phyloP scores from a whole-genome alignment of 92 coral and sea anemone genomes.

The Meandrina meandrites region DNA sequence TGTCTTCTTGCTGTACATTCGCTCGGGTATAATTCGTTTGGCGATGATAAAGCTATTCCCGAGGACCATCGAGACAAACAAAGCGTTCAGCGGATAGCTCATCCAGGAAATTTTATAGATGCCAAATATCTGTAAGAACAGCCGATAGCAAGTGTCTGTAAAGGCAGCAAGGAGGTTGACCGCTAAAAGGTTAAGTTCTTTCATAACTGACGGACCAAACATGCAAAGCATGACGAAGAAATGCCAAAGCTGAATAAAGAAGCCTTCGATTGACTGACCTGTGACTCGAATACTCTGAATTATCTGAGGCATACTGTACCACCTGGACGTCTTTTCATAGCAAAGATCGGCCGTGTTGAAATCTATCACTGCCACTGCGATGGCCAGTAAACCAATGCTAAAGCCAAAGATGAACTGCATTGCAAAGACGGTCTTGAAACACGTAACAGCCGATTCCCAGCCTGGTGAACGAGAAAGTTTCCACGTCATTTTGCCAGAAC shows the following conservation, averaged over 20 bases:
- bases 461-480: slow-evolving; percentile 44
- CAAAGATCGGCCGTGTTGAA: slow-evolving; percentile 75
- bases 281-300: slow-evolving; percentile 65
- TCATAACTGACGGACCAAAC: slow-evolving; percentile 53
- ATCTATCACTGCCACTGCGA: slow-evolving; percentile 60
- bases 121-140: slow-evolving; percentile 54
- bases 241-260: slow-evolving; percentile 64
- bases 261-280: slow-evolving; percentile 55
- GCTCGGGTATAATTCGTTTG: slow-evolving; percentile 22
- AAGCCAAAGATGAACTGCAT: slow-evolving; percentile 29
- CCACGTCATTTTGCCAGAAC: slow-evolving; percentile 64
- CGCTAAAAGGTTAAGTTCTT: slow-evolving; percentile 65
- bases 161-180: slow-evolving; percentile 66
- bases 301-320: slow-evolving; percentile 50
- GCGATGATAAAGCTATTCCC: slow-evolving; percentile 56
- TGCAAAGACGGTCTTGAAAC: slow-evolving; percentile 8
- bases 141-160: slow-evolving; percentile 57
- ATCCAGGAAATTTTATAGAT: slow-evolving; percentile 61
- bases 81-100: slow-evolving; percentile 51
- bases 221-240: slow-evolving; percentile 48
- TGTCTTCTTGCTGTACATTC: background rate
- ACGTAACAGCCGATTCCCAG: background rate
- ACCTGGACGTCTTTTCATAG: slow-evolving; percentile 36
- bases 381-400: slow-evolving; percentile 40
- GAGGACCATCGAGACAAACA: slow-evolving; percentile 43